phyloP scores from a whole-genome alignment of 2,888 invertebrate genomes.

The Stramonita haemastoma region DNA sequence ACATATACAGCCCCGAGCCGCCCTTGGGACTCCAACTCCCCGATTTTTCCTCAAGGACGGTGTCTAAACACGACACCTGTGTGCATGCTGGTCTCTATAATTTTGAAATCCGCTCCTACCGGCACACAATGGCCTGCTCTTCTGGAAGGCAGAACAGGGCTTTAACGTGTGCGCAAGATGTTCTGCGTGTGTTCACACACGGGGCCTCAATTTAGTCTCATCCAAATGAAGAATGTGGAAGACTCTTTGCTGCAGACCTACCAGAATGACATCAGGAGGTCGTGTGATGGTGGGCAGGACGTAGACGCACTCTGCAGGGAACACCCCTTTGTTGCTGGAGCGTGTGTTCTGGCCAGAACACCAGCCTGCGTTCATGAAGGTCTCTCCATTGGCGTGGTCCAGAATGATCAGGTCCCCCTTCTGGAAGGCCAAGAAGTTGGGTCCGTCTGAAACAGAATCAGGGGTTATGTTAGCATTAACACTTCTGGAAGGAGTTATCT shows the following conservation, averaged over 20 bases:
- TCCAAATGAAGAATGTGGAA: not conserved
- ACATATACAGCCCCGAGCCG: no score
- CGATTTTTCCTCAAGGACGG: no score
- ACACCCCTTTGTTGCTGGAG: conserved; percentile 89
- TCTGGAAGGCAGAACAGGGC: no score
- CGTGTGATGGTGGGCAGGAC: conserved; percentile 95
- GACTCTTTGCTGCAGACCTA: conserved; percentile 48
- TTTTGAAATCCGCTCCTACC: no score
- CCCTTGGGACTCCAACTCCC: no score
- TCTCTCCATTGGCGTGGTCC: conserved; percentile 95
- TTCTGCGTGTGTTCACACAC: no score
- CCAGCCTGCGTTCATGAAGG: conserved; percentile 87
- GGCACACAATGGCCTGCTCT: no score
- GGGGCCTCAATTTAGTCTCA: no score
- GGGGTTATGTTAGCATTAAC: not conserved
- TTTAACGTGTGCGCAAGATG: no score
- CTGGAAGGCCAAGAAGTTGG: conserved; percentile 93
- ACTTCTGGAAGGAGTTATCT: no score
- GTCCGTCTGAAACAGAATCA: conserved; percentile 81
- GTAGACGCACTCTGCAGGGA: conserved; percentile 98
- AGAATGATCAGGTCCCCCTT: conserved; percentile 97
- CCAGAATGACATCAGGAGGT: conserved; percentile 93
- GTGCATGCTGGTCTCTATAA: no score
- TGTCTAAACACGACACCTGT: no score
- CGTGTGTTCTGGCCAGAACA: conserved; percentile 77